Base-by-base conservation (phyloP, 2,113 vertebrate species). In the Dipodomys merriami region DNA sequence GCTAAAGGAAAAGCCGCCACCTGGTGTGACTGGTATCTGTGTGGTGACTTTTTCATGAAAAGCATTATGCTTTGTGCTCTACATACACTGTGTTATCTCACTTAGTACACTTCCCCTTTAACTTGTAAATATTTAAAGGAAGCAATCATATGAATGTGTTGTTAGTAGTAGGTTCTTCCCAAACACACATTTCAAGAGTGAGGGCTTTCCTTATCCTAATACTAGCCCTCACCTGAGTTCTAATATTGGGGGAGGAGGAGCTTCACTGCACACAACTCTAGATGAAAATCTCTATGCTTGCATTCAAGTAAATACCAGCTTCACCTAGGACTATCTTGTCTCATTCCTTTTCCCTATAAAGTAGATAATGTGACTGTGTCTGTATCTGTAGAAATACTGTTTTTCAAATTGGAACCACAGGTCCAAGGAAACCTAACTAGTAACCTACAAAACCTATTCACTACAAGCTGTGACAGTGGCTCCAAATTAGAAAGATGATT, bases 401-500 rank as follows among this genome's bases (percentile, higher is more conserved):
- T 93, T 82, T 90, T 90, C 39, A 76, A 65, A 29, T 49, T 46
- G 65, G 68, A 19, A 88, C 11, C 7, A 35, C 33, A 67, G 20
- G 12, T 60, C 72, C 0, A 2, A 35, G 60, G 25, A 83, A 80
- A 11, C 78, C 86, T 62, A 82, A 35, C 62, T 86, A 57, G 83
- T 80, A 88, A 80, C 93, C 77, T 92, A 76, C 57, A 85, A 77
- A 95, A 85, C 86, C 20, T 83, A 90, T 71, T 94, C 90, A 77
- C 79, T 92, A 57, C 35, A 94, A 95, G 46, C 73, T 39, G 33
- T 94, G 93, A 92, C 87, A 91, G 69, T 11, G 0, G 72, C 91
- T 97, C 92, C 53, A 86, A 93, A 85, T 80, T 85, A 80, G 74
- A 80, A 57, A 84, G 35, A 81, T 96, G 87, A 96, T 97, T 93